A percentile compares a stretch with the other conserved stretches of the same genome.
These are phyloP conservation scores for Lycodopsis pacificus DNA, from an alignment of 2,797 vertebrate genomes.

Conservation along the genomic window DNA sequence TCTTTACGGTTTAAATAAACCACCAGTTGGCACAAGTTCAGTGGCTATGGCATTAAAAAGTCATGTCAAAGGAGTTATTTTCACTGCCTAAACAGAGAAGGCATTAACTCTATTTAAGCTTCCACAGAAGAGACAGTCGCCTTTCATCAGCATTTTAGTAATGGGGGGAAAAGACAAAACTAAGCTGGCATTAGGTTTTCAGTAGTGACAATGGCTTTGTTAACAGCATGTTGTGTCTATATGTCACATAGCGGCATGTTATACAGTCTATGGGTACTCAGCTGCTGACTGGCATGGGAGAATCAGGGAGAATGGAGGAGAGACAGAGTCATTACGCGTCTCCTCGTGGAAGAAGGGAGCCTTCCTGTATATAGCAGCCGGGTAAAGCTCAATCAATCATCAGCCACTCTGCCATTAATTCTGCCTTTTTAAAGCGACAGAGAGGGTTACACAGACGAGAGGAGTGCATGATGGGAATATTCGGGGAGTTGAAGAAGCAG, in stretches of 20 bases:
- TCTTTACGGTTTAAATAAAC: neutral
- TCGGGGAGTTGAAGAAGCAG: slow-evolving; percentile 15
- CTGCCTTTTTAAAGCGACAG: slow-evolving; percentile 24
- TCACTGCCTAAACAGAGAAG: neutral
- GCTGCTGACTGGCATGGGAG: slow-evolving; percentile 54
- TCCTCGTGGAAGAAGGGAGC: slow-evolving; percentile 37
- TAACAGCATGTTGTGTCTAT: slow-evolving; percentile 49
- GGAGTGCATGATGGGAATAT: slow-evolving; percentile 41
- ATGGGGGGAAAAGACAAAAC: neutral
- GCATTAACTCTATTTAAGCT: neutral
- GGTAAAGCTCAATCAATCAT: slow-evolving; percentile 52
- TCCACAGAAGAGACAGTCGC: neutral
- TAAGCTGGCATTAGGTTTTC: neutral
- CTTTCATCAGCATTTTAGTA: neutral
- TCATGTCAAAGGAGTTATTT: neutral
- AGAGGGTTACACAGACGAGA: slow-evolving; percentile 1
- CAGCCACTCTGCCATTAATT: slow-evolving; percentile 22
- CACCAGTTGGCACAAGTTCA: neutral
- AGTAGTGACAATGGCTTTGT: neutral
- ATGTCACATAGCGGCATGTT: slow-evolving; percentile 32
- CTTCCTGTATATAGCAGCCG: slow-evolving; percentile 29
- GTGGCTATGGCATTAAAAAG: neutral
- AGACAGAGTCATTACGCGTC: slow-evolving; percentile 32
- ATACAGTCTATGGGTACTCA: slow-evolving; percentile 17
- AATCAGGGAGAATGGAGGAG: slow-evolving; percentile 8